Evolutionary conservation across 1,140 invertebrate species (phyloP).

Genomic region (Tetramorium alpestre): DNA sequence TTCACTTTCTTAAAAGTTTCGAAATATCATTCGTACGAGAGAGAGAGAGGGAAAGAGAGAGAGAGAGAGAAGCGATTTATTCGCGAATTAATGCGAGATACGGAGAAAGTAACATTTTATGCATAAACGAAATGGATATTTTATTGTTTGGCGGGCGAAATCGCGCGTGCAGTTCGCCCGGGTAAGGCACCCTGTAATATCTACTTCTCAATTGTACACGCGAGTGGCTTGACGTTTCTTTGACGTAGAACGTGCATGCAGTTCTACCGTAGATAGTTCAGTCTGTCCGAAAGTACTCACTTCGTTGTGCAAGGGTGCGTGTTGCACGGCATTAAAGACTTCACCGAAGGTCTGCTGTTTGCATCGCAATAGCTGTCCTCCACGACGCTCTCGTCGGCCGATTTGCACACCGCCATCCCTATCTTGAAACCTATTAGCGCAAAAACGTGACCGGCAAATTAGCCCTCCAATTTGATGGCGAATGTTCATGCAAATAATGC

Average conservation of each 20-base stretch:
- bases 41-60: not conserved
- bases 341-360: conserved; percentile 89
- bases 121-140: not conserved
- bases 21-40: not conserved
- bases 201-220: conserved; percentile 23
- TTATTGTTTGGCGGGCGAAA: not conserved
- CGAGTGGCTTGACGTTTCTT: conserved; percentile 39
- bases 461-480: not conserved
- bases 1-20: conserved; percentile 10
- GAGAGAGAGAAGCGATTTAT: conserved; percentile 19
- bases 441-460: conserved; percentile 65
- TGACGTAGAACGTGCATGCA: conserved; percentile 58
- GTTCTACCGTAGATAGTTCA: conserved; percentile 23
- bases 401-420: conserved; percentile 91
- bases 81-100: not conserved
- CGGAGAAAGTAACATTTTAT: conserved; percentile 1
- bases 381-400: conserved; percentile 91
- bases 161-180: not conserved
- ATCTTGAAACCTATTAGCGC: conserved; percentile 92
- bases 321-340: conserved; percentile 92
- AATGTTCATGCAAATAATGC: not conserved
- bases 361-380: conserved; percentile 93
- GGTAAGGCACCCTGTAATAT: not conserved
- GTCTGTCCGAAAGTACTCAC: conserved; percentile 87
- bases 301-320: conserved; percentile 94